These are phyloP conservation scores for Idaea straminata DNA, from an alignment of 2,888 invertebrate species.

Conservation along the genomic window DNA sequence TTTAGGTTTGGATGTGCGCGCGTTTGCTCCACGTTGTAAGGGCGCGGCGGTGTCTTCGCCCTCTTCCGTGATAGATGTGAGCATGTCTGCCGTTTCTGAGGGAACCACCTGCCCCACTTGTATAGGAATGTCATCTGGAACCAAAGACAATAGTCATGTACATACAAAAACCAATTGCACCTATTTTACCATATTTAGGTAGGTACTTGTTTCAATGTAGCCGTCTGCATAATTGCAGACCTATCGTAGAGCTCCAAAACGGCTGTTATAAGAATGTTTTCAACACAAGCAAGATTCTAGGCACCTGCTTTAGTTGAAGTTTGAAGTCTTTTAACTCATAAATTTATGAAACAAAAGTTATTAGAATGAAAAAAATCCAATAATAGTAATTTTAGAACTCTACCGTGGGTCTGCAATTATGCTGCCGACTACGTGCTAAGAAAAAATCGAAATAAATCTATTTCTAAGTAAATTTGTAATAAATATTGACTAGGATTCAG, in stretches of 20 bases:
- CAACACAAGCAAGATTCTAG: too few species aligned
- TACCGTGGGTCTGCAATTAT: too few species aligned
- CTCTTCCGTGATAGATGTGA: slow-evolving; percentile 86
- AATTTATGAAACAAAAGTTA: too few species aligned
- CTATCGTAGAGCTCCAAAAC: too few species aligned
- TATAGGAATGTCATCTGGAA: slow-evolving; percentile 92
- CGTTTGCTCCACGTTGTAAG: slow-evolving; percentile 74
- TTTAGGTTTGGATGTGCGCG: slow-evolving; percentile 82
- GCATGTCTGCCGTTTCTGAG: slow-evolving; percentile 77
- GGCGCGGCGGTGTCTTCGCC: slow-evolving; percentile 76
- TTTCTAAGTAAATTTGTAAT: neutral
- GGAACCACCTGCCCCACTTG: slow-evolving; percentile 84
- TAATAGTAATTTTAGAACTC: too few species aligned
- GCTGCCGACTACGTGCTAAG: neutral
- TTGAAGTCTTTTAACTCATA: too few species aligned
- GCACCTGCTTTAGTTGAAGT: too few species aligned
- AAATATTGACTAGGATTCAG: slow-evolving; percentile 1
- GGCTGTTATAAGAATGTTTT: too few species aligned
- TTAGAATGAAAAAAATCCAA: too few species aligned
- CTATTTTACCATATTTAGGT: too few species aligned
- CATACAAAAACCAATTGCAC: slow-evolving; percentile 38
- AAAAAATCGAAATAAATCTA: neutral
- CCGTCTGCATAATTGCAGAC: too few species aligned
- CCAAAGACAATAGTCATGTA: neutral
- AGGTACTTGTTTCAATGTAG: too few species aligned